Base-by-base conservation (phyloP, 2,797 vertebrate genomes). In the Bucorvus abyssinicus region DNA sequence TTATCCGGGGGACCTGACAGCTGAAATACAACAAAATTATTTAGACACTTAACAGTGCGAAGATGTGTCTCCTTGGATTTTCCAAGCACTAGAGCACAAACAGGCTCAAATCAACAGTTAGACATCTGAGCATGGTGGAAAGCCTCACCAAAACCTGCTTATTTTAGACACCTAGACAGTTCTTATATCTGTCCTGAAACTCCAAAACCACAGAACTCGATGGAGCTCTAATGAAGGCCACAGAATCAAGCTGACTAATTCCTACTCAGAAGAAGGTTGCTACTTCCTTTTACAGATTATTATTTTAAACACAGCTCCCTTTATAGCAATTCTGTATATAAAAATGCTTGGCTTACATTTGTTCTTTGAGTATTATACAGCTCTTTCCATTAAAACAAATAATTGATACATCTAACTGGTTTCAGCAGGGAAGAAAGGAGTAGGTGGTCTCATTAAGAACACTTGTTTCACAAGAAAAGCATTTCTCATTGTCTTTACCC, bases 361-460 rank as follows among this genome's bases (percentile, higher is more conserved):
- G 64, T 92, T 88, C 53, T 50, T 91, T 86, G 20, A 77, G 45
- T 93, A 52, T 93, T 90, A 89, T 69, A 47, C 61, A 96, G 40
- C 7, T 74, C n/a, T 95, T 96, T 82, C 50, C 80, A 84, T 81
- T 93, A 84, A 97, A 96, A 97, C 82, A 96, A 96, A 94, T 95
- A 97, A 97, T 96, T 96, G 95, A 96, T 97, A 87, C 57, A 91
- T 97, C 89, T 96, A 96, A 97, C 77, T 86, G 34, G 55, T 95
- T 97, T 95, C 92, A 97, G 88, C 92, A 84, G 79, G 81, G 84
- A 97, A 95, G 78, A 89, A 95, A 53, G 70, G 95, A 96, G 89
- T 96, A 64, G 61, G 96, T 97, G 95, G 95, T 96, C 96, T 97
- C 97, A 98, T 97, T 97, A 97, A 95, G 80, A 93, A 89, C 70